These are phyloP conservation scores for Mimas tiliae DNA, from an alignment of 2,888 invertebrate species.

Conservation along the genomic window DNA sequence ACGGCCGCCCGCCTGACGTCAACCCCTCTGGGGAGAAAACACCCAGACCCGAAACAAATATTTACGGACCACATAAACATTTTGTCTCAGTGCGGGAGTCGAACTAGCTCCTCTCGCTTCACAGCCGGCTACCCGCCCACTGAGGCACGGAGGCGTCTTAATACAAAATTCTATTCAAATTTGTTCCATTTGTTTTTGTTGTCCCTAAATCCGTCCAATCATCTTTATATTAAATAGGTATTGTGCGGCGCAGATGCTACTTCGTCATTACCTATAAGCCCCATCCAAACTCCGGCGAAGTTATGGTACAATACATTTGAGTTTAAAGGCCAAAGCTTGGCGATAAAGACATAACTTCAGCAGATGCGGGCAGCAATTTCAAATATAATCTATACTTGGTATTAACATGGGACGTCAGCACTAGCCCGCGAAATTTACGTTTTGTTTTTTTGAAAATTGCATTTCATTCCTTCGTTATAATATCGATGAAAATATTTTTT, in stretches of 20 bases:
- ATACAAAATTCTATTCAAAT: conserved; percentile 23
- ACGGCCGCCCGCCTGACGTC: no score
- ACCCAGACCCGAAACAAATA: no score
- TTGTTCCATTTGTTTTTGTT: conserved; percentile 37
- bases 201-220: conserved; percentile 36
- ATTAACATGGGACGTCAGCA: conserved; percentile 29
- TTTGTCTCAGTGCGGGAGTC: no score
- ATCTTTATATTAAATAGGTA: conserved; percentile 39
- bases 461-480: no score
- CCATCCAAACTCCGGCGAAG: conserved; percentile 40
- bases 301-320: conserved; percentile 44
- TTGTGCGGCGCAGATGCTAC: conserved; percentile 51
- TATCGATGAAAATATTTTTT: no score
- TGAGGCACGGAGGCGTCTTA: no score
- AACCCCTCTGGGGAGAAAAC: no score
- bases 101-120: no score
- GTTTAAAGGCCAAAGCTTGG: conserved; percentile 38
- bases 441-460: no score
- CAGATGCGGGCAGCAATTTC: conserved; percentile 39
- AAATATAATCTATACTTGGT: conserved; percentile 48
- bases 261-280: conserved; percentile 45
- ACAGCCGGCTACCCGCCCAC: no score
- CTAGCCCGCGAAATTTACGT: no score
- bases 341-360: conserved; percentile 32
- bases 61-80: no score